Conservation (phyloP, 2,113 vertebrate species). For the Triplophysa tibetana region DNA sequence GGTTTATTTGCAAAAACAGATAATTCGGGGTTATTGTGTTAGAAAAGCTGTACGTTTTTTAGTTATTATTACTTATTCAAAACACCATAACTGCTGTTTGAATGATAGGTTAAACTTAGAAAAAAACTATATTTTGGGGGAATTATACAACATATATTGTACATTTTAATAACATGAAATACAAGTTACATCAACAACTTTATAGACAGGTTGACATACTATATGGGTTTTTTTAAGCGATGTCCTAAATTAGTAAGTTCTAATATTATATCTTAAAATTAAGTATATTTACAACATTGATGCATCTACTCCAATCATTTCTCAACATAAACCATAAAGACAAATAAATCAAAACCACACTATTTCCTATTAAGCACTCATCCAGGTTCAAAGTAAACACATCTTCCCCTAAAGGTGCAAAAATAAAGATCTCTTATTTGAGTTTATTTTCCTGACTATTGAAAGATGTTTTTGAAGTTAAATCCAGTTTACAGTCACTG, state of each 20-base stretch:
- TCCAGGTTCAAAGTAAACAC: background rate
- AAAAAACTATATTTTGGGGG: too few relatives aligned
- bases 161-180: too few relatives aligned
- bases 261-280: background rate
- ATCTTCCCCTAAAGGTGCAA: background rate
- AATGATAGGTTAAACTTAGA: too few relatives aligned
- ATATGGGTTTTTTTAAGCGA: background rate
- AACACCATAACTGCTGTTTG: too few relatives aligned
- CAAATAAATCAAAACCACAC: background rate
- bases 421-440: background rate
- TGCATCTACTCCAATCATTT: background rate
- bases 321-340: background rate
- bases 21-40: too few relatives aligned
- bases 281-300: conserved; percentile 11
- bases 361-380: background rate
- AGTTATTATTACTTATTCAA: too few relatives aligned
- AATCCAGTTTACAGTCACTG: background rate
- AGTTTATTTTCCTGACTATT: background rate
- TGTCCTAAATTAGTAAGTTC: background rate
- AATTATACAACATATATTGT: too few relatives aligned
- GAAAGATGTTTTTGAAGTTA: background rate
- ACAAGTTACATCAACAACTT: too few relatives aligned
- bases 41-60: too few relatives aligned
- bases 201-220: background rate
- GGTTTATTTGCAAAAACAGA: too few relatives aligned